phyloP scores from a whole-genome alignment of 2,797 vertebrate genomes.

The Hafferia zeledoni region DNA sequence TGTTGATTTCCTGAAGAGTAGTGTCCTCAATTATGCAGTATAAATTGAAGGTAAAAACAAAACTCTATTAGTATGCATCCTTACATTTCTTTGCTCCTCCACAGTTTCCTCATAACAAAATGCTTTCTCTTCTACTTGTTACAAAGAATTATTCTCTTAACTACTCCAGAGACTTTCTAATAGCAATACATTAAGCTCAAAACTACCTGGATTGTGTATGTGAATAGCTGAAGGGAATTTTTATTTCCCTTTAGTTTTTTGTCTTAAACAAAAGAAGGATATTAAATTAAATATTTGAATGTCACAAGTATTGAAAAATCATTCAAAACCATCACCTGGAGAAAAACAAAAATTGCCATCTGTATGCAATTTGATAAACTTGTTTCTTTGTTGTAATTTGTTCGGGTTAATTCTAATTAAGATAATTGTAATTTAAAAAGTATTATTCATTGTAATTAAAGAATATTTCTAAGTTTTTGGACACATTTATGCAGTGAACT shows the following conservation, averaged over 20 bases:
- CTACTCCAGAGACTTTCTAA: not conserved
- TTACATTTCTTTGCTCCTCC: not conserved
- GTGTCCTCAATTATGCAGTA: not conserved
- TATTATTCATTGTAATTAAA: not conserved
- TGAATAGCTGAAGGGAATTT: conserved; percentile 23
- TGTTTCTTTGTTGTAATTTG: not conserved
- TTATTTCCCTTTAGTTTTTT: not conserved
- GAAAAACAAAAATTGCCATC: not conserved
- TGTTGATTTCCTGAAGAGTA: not conserved
- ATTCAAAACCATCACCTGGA: not conserved
- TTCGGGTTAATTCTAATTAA: not conserved
- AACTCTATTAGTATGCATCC: conserved; percentile 32
- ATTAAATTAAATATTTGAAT: conserved; percentile 7
- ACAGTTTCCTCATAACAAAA: conserved; percentile 13
- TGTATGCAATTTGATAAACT: not conserved
- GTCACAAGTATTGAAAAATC: not conserved
- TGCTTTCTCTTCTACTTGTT: not conserved
- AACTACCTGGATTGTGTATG: conserved; percentile 18
- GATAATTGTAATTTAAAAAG: not conserved
- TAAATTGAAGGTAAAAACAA: conserved; percentile 42
- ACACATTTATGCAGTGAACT: not conserved
- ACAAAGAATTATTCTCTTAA: conserved; percentile 20
- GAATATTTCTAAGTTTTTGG: not conserved
- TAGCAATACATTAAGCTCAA: conserved; percentile 1
- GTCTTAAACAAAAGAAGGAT: not conserved